These are phyloP conservation scores for Alitta virens DNA, from an alignment of 2,888 invertebrate genomes.

Conservation along the genomic window DNA sequence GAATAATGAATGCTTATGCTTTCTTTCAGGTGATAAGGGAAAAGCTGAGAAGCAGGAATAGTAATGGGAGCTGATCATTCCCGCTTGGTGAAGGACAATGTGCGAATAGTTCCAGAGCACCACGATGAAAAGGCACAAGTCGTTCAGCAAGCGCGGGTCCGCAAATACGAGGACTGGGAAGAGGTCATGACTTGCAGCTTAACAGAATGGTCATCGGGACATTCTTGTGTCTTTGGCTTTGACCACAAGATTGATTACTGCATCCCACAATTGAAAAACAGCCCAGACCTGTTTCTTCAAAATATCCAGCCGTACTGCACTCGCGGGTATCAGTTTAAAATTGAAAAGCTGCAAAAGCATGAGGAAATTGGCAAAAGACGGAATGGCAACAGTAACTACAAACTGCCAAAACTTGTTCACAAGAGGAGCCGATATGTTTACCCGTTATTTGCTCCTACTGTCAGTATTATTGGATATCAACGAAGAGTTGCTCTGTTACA, in stretches of 20 bases:
- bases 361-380: slow-evolving; percentile 7
- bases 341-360: slow-evolving; percentile 18
- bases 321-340: slow-evolving; percentile 18
- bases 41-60: not conserved
- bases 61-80: slow-evolving; percentile 5
- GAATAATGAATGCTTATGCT: no score
- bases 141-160: not conserved
- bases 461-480: slow-evolving; percentile 20
- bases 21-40: no score
- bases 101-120: slow-evolving; percentile 1
- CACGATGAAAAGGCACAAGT: slow-evolving; percentile 2
- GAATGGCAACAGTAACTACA: slow-evolving; percentile 11
- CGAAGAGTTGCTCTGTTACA: slow-evolving; percentile 19
- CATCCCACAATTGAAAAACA: slow-evolving; percentile 15
- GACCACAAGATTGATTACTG: slow-evolving; percentile 21
- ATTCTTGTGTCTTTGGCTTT: slow-evolving; percentile 16
- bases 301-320: slow-evolving; percentile 22
- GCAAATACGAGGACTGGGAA: slow-evolving; percentile 14
- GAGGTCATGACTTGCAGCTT: slow-evolving; percentile 17
- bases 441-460: slow-evolving; percentile 17
- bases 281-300: slow-evolving; percentile 12
- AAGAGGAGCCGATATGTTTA: slow-evolving; percentile 18
- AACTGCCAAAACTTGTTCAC: slow-evolving; percentile 15
- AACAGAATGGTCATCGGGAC: slow-evolving; percentile 18
- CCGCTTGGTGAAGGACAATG: not conserved